Percentiles rank a stretch among this genome's conserved stretches.
phyloP scores from a whole-genome alignment of 2,888 invertebrate species.

The Arrhopalites spinosus region DNA sequence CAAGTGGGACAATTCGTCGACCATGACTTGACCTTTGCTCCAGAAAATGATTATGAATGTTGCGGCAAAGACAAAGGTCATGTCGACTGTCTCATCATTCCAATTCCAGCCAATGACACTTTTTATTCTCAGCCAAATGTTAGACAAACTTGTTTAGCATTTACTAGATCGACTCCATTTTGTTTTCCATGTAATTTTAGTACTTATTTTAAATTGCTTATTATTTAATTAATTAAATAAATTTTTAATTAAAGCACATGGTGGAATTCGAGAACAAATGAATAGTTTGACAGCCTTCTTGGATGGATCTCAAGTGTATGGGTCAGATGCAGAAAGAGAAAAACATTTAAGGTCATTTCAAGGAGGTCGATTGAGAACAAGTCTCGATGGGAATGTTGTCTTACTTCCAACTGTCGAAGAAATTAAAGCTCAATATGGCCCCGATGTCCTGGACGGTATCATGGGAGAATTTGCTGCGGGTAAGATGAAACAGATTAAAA shows the following conservation, averaged over 20 bases:
- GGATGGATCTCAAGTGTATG: constrained; percentile 50
- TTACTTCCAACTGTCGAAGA: constrained; percentile 52
- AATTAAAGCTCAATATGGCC: constrained; percentile 41
- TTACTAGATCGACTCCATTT: constrained; percentile 51
- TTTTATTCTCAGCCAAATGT: constrained; percentile 46
- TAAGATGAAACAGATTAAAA: no score
- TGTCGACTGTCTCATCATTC: constrained; percentile 47
- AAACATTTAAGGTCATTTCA: not conserved
- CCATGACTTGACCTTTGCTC: constrained; percentile 35
- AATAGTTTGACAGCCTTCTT: constrained; percentile 53
- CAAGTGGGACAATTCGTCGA: constrained; percentile 34
- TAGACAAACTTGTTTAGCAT: constrained; percentile 50
- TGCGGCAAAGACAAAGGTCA: not conserved
- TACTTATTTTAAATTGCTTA: not conserved
- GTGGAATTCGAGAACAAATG: constrained; percentile 52
- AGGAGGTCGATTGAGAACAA: no score
- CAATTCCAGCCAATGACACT: constrained; percentile 45
- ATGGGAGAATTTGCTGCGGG: constrained; percentile 53
- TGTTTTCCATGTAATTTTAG: constrained; percentile 46
- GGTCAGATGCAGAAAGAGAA: not conserved
- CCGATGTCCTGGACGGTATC: constrained; percentile 44
- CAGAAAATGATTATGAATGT: constrained; percentile 21
- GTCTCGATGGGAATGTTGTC: constrained; percentile 36
- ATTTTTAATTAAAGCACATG: no score
- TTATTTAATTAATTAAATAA: no score